Evolutionary conservation across 2,113 vertebrate genomes (phyloP).

Genomic region (Eonycteris spelaea): DNA sequence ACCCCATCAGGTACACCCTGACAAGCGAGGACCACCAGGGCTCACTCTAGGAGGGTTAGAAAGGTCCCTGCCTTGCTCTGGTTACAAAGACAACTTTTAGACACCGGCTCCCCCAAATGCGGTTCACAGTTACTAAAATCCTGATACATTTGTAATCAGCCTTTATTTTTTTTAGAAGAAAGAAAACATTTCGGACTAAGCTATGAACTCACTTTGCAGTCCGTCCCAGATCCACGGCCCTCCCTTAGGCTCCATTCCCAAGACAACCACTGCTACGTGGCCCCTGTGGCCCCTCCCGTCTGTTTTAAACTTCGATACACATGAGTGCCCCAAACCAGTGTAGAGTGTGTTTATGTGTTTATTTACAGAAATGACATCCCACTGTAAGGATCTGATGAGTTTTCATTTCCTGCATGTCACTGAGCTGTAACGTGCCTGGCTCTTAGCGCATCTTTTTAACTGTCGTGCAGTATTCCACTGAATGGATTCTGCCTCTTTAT

Average conservation of each 20-base stretch:
- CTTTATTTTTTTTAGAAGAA: neutral
- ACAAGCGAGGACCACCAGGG: neutral
- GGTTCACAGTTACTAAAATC: neutral
- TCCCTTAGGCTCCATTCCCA: neutral
- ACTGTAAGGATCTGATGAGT: neutral
- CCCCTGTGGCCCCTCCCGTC: neutral
- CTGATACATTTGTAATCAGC: neutral
- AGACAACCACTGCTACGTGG: neutral
- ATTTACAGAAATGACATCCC: neutral
- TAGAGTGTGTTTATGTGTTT: neutral
- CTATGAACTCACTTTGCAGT: neutral
- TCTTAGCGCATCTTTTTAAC: neutral
- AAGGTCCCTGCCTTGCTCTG: neutral
- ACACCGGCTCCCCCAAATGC: fast-evolving
- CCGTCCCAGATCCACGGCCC: neutral
- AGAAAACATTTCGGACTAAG: neutral
- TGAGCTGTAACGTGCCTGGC: no score
- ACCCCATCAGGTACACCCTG: fast-evolving
- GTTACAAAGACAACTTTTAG: neutral
- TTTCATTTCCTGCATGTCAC: neutral
- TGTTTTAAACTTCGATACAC: neutral
- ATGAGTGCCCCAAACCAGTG: neutral
- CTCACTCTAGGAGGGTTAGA: fast-evolving
- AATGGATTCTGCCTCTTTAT: fast-evolving
- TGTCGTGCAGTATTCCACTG: neutral